Percentiles rank a stretch among this genome's conserved stretches.
Conservation (phyloP, 2,888 invertebrate genomes). For the Ennomos quercinarius region DNA sequence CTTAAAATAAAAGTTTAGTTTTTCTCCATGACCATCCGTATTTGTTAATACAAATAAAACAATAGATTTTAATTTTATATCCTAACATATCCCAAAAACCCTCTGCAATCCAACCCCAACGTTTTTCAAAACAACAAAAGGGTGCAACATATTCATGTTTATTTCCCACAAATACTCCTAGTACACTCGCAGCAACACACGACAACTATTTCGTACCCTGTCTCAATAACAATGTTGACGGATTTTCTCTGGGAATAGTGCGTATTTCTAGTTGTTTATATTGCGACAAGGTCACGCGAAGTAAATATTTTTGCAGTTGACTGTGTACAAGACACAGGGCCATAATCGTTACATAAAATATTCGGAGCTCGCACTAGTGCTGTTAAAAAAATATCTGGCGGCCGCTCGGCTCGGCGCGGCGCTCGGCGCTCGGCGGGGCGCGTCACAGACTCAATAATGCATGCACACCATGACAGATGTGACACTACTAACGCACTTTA, state of each 20-base stretch:
- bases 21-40: no score
- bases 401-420: slow-evolving; percentile 6
- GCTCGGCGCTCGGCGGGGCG: no score
- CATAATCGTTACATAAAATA: slow-evolving; percentile 45
- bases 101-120: slow-evolving; percentile 1
- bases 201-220: not conserved
- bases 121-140: slow-evolving; percentile 21
- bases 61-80: not conserved
- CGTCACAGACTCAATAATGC: slow-evolving; percentile 25
- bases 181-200: slow-evolving; percentile 24
- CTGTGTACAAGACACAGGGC: slow-evolving; percentile 19
- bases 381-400: slow-evolving; percentile 36
- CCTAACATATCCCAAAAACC: not conserved
- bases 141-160: slow-evolving; percentile 33
- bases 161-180: slow-evolving; percentile 36
- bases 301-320: slow-evolving; percentile 20
- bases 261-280: not conserved
- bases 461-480: slow-evolving; percentile 24
- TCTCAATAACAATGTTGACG: slow-evolving; percentile 4
- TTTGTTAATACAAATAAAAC: no score
- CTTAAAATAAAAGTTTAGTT: no score
- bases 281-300: not conserved
- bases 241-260: not conserved
- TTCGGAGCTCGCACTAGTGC: slow-evolving; percentile 29
- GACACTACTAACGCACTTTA: slow-evolving; percentile 6